Conservation (phyloP, 2,888 invertebrate species). For the Xestia rhomboidea region DNA sequence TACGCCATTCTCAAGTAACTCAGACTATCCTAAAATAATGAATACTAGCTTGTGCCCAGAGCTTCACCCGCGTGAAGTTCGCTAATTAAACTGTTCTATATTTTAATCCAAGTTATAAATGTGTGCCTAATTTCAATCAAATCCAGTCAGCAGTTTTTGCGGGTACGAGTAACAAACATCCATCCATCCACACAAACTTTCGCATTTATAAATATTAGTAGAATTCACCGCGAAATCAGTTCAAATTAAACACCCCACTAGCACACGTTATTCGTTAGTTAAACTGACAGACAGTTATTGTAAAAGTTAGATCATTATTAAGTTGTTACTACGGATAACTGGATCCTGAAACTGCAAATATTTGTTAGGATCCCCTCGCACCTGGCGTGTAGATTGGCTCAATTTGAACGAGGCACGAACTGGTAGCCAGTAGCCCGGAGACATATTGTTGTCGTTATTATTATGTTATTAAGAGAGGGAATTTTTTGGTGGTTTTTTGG, state of each 20-base stretch:
- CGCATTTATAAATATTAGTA: too few species aligned
- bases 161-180: too few species aligned
- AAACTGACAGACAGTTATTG: conserved; percentile 49
- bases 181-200: too few species aligned
- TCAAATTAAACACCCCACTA: background rate
- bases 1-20: too few species aligned
- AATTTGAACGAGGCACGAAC: conserved; percentile 83
- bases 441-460: conserved; percentile 72
- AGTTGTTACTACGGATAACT: conserved; percentile 65
- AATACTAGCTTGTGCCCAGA: too few species aligned
- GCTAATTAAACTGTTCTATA: too few species aligned
- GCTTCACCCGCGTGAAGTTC: too few species aligned
- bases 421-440: conserved; percentile 65
- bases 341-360: conserved; percentile 80
- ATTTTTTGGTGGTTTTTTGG: conserved; percentile 42
- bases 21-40: background rate
- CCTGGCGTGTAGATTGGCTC: conserved; percentile 83
- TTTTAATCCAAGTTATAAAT: too few species aligned
- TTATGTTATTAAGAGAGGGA: conserved; percentile 56
- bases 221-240: background rate
- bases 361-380: conserved; percentile 77
- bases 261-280: conserved; percentile 26
- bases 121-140: too few species aligned
- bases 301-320: conserved; percentile 66
- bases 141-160: too few species aligned